phyloP scores from a whole-genome alignment of 2,113 vertebrate species.

The Capricornis sumatraensis region DNA sequence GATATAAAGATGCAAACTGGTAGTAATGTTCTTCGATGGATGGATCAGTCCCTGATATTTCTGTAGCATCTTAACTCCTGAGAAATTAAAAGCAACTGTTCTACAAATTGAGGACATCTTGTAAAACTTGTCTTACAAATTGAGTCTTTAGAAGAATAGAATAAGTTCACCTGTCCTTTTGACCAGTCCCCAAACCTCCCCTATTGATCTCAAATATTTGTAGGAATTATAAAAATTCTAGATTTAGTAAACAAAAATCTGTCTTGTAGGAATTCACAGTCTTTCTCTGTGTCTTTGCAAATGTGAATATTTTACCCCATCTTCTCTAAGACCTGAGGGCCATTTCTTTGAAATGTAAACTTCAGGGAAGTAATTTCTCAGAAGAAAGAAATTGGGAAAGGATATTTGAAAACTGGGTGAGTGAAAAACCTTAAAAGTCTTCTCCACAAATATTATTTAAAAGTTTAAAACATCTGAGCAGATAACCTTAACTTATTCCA shows the following conservation, averaged over 20 bases:
- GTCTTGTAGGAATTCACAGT: background rate
- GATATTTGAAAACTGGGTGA: background rate
- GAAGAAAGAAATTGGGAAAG: background rate
- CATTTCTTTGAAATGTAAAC: background rate
- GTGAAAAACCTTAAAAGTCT: background rate
- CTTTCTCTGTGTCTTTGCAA: background rate
- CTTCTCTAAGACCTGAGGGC: background rate
- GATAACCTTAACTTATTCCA: background rate
- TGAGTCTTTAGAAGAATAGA: background rate
- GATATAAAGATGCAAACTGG: background rate
- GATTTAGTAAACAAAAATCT: background rate
- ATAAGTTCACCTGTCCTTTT: background rate
- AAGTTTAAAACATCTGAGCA: background rate
- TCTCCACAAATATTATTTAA: background rate
- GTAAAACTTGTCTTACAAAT: background rate
- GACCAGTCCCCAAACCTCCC: background rate
- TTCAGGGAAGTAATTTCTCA: background rate
- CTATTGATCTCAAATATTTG: background rate
- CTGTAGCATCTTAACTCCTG: background rate
- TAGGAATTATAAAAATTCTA: background rate
- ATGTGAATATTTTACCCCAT: background rate
- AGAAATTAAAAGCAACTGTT: background rate
- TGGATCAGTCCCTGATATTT: background rate
- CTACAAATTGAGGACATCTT: background rate
- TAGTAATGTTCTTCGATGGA: background rate